Percentiles rank a stretch among this genome's conserved stretches.
Evolutionary conservation across 2,797 vertebrate genomes (phyloP).

Genomic region (Anabacerthia variegaticeps): DNA sequence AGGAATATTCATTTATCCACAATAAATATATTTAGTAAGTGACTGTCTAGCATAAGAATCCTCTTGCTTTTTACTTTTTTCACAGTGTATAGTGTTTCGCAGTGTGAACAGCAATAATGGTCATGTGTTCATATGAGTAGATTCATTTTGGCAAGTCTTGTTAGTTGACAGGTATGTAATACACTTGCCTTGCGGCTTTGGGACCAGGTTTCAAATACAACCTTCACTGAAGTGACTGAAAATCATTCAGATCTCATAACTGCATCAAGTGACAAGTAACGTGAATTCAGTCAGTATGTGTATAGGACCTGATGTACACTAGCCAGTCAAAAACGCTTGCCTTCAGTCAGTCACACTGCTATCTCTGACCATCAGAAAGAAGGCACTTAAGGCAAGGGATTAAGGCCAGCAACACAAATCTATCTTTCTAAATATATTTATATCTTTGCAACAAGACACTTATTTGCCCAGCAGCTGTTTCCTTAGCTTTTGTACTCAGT

Average conservation of each 20-base stretch:
- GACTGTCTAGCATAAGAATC: slow-evolving; percentile 66
- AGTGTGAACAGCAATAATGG: slow-evolving; percentile 59
- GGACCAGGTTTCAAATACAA: slow-evolving; percentile 66
- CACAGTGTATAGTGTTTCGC: slow-evolving; percentile 51
- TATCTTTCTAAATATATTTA: slow-evolving; percentile 59
- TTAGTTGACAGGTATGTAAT: slow-evolving; percentile 66
- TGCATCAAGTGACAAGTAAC: slow-evolving; percentile 42
- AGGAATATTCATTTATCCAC: slow-evolving; percentile 44
- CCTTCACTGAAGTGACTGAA: slow-evolving; percentile 63
- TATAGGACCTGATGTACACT: slow-evolving; percentile 29
- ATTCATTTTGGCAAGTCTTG: slow-evolving; percentile 70
- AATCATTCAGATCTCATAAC: slow-evolving; percentile 66
- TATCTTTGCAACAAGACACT: slow-evolving; percentile 54
- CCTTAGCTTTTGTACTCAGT: slow-evolving; percentile 28
- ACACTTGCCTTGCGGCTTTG: slow-evolving; percentile 59
- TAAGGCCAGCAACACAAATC: slow-evolving; percentile 50
- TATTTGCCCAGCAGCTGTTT: slow-evolving; percentile 68
- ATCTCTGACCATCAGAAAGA: slow-evolving; percentile 63
- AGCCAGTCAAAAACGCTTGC: slow-evolving; percentile 60
- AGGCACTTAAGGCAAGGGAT: slow-evolving; percentile 64
- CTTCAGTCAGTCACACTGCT: background rate
- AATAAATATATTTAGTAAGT: slow-evolving; percentile 68
- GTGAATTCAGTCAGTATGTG: slow-evolving; percentile 29
- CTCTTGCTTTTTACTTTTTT: slow-evolving; percentile 65
- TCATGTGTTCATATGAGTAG: slow-evolving; percentile 58